A percentile compares a stretch with the other conserved stretches of the same genome.
Conservation (phyloP, 2,113 vertebrate species). For the Struthidea cinerea region DNA sequence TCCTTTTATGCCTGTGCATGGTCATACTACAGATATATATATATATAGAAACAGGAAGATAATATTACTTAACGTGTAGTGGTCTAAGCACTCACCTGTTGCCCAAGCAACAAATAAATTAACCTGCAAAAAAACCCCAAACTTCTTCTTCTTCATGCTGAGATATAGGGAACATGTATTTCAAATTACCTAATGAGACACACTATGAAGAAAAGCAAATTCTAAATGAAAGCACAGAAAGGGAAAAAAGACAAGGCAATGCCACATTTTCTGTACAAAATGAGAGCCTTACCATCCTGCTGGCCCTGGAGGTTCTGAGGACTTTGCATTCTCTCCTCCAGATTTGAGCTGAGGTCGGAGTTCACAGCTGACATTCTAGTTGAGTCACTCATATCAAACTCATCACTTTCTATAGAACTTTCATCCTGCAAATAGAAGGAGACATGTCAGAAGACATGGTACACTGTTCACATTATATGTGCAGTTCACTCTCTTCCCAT, state of each 20-base stretch:
- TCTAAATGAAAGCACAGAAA: not conserved
- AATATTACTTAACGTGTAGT: not conserved
- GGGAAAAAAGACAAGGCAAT: not conserved
- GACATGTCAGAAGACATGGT: not conserved
- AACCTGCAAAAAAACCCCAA: not conserved
- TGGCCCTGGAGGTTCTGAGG: slow-evolving; percentile 80
- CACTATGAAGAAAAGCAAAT: not conserved
- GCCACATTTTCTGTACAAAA: not conserved
- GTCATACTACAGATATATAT: not conserved
- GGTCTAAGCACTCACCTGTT: not conserved
- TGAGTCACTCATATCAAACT: slow-evolving; percentile 85
- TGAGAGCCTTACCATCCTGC: slow-evolving; percentile 77
- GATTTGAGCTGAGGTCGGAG: slow-evolving; percentile 84
- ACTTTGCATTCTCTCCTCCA: slow-evolving; percentile 84
- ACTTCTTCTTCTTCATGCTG: not conserved
- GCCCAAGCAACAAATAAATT: slow-evolving; percentile 36
- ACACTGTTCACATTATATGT: not conserved
- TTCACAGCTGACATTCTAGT: slow-evolving; percentile 85
- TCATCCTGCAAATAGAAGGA: slow-evolving; percentile 73
- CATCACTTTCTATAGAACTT: slow-evolving; percentile 85
- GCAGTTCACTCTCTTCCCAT: not conserved
- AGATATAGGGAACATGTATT: not conserved
- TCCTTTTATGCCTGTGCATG: not conserved
- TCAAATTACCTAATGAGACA: not conserved
- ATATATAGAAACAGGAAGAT: not conserved